Base-by-base conservation (phyloP, 1,140 invertebrate species). In the Dinoponera quadriceps region DNA sequence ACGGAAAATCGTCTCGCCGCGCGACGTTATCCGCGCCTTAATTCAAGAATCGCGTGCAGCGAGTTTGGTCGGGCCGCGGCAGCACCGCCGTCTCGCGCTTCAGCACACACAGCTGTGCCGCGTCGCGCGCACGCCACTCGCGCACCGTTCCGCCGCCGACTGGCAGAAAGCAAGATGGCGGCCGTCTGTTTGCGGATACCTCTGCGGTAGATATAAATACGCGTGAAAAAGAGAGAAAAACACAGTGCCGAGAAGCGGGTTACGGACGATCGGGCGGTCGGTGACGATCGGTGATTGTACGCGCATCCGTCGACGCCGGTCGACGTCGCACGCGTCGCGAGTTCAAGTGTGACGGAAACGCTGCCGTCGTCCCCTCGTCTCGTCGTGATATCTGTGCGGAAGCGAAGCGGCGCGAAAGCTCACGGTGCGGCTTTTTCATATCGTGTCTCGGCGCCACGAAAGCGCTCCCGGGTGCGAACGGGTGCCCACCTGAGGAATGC, bases 401-500 rank as follows among this genome's bases (percentile, higher is more conserved):
- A 44, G 48, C 49, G 4, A 25, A 65, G 60, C 14, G 57, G 62
- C 59, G 44, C 60, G 27, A 55, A 59, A 77, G 22, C 68, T 38
- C 27, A 51, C 29, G 77, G 57, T 73, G 62, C 73, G 60, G 27
- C n/a, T 72, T 77, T 54, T 78, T 69, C 22, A 51, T 78, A 3
- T 74, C 20, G 14, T 11, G 72, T 65, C 72, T 77, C 57, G 9
- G 14, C 38, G 69, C 44, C 65, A 75, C 54, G 85, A 74, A 82
- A 83, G 62, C 83, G 83, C 60, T 78, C 75, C 83, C 78, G 38
- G 38, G 38, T 44, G 38, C 60, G 51, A 51, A 44, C 82, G 9
- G 83, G 88, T 90, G 91, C 91, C 91, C 93, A 94, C 93, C 93
- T 94, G 93, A 94, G 93, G 93, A 94, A 93, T 94, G 93, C 88